Evolutionary conservation across 2,113 vertebrate genomes (phyloP).

Genomic region (Cyphomyrus discorhynchus): DNA sequence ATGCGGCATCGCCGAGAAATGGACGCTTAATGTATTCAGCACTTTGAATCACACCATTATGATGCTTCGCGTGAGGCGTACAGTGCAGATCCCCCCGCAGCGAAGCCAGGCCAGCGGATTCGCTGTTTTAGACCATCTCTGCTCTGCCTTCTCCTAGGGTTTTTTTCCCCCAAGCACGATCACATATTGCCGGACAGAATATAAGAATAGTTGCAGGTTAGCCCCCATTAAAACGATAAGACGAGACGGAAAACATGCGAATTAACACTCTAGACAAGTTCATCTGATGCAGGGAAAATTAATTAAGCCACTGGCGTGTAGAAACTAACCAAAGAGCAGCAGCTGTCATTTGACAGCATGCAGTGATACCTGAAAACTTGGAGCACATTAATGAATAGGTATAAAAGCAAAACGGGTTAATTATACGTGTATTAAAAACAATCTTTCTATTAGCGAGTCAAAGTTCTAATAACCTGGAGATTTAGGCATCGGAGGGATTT

Average conservation of each 20-base stretch:
- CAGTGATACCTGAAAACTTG: not conserved
- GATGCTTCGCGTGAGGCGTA: constrained; percentile 4
- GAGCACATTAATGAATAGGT: not conserved
- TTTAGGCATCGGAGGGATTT: not conserved
- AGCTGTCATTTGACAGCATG: not conserved
- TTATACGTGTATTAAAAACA: not conserved
- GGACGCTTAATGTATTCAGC: constrained; percentile 65
- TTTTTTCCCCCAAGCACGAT: not conserved
- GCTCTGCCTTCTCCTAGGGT: not conserved
- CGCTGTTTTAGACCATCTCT: not conserved
- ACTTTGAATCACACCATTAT: constrained; percentile 54
- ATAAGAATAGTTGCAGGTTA: not conserved
- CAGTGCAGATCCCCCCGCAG: not conserved
- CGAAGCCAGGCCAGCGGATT: not conserved
- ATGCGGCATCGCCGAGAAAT: constrained; percentile 85
- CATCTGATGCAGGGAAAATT: not conserved
- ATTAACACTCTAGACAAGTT: not conserved
- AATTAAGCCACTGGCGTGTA: not conserved
- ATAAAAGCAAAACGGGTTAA: not conserved
- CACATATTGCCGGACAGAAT: not conserved
- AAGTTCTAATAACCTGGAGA: not conserved
- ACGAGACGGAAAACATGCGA: not conserved
- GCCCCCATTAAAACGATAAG: not conserved
- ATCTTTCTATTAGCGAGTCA: not conserved
- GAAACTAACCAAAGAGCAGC: not conserved